Conservation (phyloP, 2,113 vertebrate genomes). For the Micromys minutus region DNA sequence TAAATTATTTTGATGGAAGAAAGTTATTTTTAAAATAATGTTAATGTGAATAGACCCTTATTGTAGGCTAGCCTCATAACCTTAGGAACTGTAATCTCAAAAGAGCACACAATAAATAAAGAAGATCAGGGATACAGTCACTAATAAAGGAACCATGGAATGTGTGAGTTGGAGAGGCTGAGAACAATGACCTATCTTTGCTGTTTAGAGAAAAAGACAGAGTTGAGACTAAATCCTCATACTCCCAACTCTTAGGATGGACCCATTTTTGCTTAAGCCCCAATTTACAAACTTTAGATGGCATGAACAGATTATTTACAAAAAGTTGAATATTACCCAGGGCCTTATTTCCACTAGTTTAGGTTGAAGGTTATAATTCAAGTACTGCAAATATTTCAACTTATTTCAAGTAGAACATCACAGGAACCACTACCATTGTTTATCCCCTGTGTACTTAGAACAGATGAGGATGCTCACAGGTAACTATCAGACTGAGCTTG, state of each 20-base stretch:
- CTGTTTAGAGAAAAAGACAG: neutral
- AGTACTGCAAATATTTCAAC: neutral
- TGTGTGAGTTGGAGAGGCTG: constrained; percentile 10
- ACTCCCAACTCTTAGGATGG: neutral
- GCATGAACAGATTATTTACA: constrained; percentile 4
- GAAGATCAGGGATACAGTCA: neutral
- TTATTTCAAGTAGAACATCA: neutral
- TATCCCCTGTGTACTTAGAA: neutral
- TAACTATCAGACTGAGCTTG: too few species aligned
- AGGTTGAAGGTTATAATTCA: neutral
- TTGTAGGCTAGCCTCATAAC: neutral
- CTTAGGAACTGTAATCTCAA: neutral
- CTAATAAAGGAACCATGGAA: constrained; percentile 4
- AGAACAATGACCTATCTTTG: neutral
- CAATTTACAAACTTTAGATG: neutral
- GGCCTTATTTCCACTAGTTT: neutral
- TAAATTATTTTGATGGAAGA: constrained; percentile 53
- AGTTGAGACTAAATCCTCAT: neutral
- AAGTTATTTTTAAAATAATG: constrained; percentile 42
- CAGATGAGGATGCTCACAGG: too few species aligned
- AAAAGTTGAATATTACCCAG: neutral
- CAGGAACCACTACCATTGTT: neutral
- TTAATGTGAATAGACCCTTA: neutral
- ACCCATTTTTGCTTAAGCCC: neutral
- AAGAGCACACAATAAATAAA: neutral